Percentiles rank a stretch among this genome's conserved stretches.
Conservation (phyloP, 2,888 invertebrate species). For the Adela reaumurella region DNA sequence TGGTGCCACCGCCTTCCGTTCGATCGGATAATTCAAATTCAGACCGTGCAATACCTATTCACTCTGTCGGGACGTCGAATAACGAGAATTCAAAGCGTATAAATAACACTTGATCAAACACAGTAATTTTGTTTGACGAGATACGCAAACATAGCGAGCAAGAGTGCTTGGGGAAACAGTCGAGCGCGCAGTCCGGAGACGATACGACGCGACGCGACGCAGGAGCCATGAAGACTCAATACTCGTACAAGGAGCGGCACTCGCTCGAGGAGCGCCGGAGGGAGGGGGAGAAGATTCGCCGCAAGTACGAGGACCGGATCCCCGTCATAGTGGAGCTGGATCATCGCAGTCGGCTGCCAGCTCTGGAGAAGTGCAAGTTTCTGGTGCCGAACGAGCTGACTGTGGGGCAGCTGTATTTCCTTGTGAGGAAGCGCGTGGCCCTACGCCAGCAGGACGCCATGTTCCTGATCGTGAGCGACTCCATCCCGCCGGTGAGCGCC, state of each 20-base stretch:
- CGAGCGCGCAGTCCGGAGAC: too few relatives aligned
- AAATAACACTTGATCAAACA: too few relatives aligned
- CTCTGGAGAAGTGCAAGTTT: slow-evolving; percentile 64
- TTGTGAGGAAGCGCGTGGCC: slow-evolving; percentile 61
- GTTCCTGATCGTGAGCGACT: slow-evolving; percentile 65
- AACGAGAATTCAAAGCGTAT: background rate
- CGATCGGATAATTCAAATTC: background rate
- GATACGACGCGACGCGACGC: too few relatives aligned
- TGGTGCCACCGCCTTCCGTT: too few relatives aligned
- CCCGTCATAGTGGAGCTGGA: slow-evolving; percentile 66
- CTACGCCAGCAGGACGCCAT: slow-evolving; percentile 61
- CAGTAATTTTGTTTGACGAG: too few relatives aligned
- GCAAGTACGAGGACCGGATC: slow-evolving; percentile 62
- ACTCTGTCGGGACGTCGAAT: background rate
- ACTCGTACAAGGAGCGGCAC: slow-evolving; percentile 63
- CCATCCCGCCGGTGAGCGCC: slow-evolving; percentile 59
- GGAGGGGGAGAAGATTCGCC: slow-evolving; percentile 57
- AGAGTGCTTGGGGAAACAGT: too few relatives aligned
- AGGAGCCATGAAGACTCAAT: slow-evolving; percentile 17
- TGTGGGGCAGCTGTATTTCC: slow-evolving; percentile 63
- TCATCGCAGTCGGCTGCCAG: slow-evolving; percentile 56
- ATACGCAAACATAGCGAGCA: too few relatives aligned
- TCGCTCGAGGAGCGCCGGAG: slow-evolving; percentile 60
- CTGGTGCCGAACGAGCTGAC: slow-evolving; percentile 62
- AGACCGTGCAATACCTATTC: too few relatives aligned